Base-by-base conservation (phyloP, 2,797 vertebrate species). In the Selene dorsalis region DNA sequence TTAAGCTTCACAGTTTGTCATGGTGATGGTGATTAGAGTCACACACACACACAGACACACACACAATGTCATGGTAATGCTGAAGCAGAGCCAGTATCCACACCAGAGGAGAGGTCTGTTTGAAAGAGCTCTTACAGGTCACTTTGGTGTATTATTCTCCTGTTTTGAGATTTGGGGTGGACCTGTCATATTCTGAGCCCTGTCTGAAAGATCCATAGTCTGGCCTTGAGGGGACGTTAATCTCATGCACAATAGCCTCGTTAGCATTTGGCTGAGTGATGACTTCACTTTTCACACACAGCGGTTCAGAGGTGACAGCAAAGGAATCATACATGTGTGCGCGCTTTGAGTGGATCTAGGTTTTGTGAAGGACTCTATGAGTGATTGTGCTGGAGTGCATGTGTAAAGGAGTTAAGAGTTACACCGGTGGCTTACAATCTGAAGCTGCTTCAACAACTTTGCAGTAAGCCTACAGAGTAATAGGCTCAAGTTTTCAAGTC, bases 41-140 rank as follows among this genome's bases (percentile, higher is more conserved):
- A 28, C 11, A 17, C 32, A 65, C 68, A 72, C 24, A 78, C 67
- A 72, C 28, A 78, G 59, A 38, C 30, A 72, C 22, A 47, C 61
- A 79, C 76, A 69, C 70, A 75, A 53, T 77, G 58, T 82, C 83
- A 79, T 73, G 84, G 85, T 62, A 61, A 86, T 83, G 84, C 68
- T 87, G 83, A 88, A 69, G 43, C 39, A 20, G 20, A 59, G 90
- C 93, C 90, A 91, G 84, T 52, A 66, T 84, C 71, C 75, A 61
- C 68, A 75, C 77, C 71, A 75, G 77, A 43, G 43, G 50, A 73
- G 63, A 71, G 58, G 82, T 77, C 75, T 87, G 75, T 88, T 88
- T 90, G 70, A 81, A 87, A 86, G 83, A 82, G 75, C 85, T 91
- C 89, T 90, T 84, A 81, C 58, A 3, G 80, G 83, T 84, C 84